Evolutionary conservation across 1,140 invertebrate species (phyloP).

Genomic region (Drosophila persimilis): DNA sequence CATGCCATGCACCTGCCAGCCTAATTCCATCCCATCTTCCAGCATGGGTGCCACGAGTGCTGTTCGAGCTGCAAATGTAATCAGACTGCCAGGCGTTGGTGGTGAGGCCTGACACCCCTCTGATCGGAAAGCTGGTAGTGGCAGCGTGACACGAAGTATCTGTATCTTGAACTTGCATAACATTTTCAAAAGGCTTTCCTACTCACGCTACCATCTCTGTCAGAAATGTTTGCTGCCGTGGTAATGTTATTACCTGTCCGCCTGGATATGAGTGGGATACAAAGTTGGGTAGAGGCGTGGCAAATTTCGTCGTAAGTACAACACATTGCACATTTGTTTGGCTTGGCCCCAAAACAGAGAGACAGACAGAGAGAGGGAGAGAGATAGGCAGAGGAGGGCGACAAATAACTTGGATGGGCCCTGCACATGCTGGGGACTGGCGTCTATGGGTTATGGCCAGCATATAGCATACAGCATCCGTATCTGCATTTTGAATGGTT

Average conservation of each 20-base stretch:
- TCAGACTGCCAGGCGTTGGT: conserved; percentile 57
- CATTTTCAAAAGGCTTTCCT: background rate
- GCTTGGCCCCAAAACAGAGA: background rate
- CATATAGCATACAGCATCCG: conserved; percentile 30
- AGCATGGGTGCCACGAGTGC: conserved; percentile 16
- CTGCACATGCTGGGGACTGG: background rate
- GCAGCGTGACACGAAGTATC: conserved; percentile 32
- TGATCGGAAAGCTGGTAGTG: conserved; percentile 20
- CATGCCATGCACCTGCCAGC: conserved; percentile 56
- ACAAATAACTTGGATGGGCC: conserved; percentile 58
- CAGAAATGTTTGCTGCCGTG: conserved; percentile 44
- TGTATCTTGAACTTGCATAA: no score
- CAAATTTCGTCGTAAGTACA: conserved; percentile 73
- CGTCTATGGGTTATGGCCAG: no score
- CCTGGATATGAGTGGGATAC: conserved; percentile 17
- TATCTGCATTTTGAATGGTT: conserved; percentile 27
- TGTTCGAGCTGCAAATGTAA: conserved; percentile 53
- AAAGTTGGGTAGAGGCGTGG: conserved; percentile 49
- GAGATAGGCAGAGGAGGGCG: conserved; percentile 34
- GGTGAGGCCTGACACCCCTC: conserved; percentile 14
- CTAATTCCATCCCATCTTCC: background rate
- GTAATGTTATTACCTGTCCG: conserved; percentile 63
- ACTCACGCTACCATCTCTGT: conserved; percentile 41
- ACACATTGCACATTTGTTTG: conserved; percentile 72
- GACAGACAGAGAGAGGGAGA: background rate